Evolutionary conservation across 35 echinoderm and acorn worm species (phyloP), one percentile per base, ranked within the genome.

Genomic region (Strongylocentrotus purpuratus): DNA sequence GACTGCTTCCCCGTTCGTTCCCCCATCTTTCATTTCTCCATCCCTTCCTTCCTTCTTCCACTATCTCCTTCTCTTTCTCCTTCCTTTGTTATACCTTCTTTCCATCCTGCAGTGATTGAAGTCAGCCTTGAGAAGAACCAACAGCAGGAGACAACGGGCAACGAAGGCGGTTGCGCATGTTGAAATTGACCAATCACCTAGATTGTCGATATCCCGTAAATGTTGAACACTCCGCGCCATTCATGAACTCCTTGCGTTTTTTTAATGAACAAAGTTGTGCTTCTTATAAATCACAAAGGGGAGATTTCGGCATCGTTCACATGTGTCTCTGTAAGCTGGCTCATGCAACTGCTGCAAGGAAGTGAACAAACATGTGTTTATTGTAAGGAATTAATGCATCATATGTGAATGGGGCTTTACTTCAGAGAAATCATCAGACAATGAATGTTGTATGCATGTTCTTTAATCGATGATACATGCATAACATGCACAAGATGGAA

Each of bases 101-200:
- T 95, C 94, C 86, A 93, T 93, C 55, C 90, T 31, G 90, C 98
- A 99, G 98, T 99, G 95, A 99, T 97, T 58, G 98, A 99, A 94
- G 97, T 99, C 55, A 97, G 95, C 88, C 97, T 99, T 28, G 95
- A 97, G 95, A 96, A 96, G 88, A 99, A 94, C 88, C 93, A 96
- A 93, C 85, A 95, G 60, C 97, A 96, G 85, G 98, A 97, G 61
- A 95, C 97, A 31, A 97, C 92, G 60, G 97, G 94, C 61, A 96
- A 95, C 94, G 95, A 96, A 33, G 95, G 97, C 86, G 94, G 96
- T 86, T 99, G 98, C 94, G 94, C 98, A 95, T 99, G 98, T 94
- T 99, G 97, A 99, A 93, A 93, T 48, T 46, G 45, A 46, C 45
- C 45, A 93, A 58, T 48, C n/a, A 20, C 92, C 20, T 78, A 18